phyloP scores from a whole-genome alignment of 2,888 invertebrate species.

The Zygothrica quintamaculata region DNA sequence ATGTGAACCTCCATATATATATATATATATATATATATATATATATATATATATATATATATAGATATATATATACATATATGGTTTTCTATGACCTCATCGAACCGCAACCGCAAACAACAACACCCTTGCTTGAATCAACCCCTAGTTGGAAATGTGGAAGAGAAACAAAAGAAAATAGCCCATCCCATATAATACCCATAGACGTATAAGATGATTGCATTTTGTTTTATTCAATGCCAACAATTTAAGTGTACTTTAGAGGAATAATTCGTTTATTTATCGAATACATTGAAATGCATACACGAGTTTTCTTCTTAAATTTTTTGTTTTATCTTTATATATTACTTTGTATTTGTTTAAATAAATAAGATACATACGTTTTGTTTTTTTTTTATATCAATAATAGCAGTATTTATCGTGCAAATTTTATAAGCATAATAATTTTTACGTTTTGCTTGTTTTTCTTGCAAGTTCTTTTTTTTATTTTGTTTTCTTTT shows the following conservation, averaged over 20 bases:
- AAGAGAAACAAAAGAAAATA: not conserved
- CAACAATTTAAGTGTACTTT: slow-evolving; percentile 59
- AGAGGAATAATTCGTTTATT: slow-evolving; percentile 81
- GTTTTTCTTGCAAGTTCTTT: slow-evolving; percentile 62
- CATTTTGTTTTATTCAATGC: slow-evolving; percentile 9
- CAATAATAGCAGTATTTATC: slow-evolving; percentile 83
- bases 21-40: too few species aligned
- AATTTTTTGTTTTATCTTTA: slow-evolving; percentile 68
- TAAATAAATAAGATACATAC: slow-evolving; percentile 83
- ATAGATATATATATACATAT: too few species aligned
- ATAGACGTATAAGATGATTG: not conserved
- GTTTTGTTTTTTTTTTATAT: too few species aligned
- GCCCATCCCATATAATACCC: not conserved
- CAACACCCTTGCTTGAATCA: not conserved
- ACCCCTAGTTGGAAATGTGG: not conserved
- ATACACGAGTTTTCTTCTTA: slow-evolving; percentile 80
- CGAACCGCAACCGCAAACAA: not conserved
- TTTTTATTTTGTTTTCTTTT: slow-evolving; percentile 39
- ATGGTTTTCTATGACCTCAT: slow-evolving; percentile 1
- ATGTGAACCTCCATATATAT: too few species aligned
- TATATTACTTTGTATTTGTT: slow-evolving; percentile 80
- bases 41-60: too few species aligned
- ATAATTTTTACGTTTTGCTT: slow-evolving; percentile 74
- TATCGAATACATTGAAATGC: slow-evolving; percentile 84
- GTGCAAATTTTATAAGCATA: slow-evolving; percentile 83